Evolutionary conservation across 2,113 vertebrate genomes (phyloP), one percentile per base, ranked within the genome.

Genomic region (Isurus oxyrinchus): DNA sequence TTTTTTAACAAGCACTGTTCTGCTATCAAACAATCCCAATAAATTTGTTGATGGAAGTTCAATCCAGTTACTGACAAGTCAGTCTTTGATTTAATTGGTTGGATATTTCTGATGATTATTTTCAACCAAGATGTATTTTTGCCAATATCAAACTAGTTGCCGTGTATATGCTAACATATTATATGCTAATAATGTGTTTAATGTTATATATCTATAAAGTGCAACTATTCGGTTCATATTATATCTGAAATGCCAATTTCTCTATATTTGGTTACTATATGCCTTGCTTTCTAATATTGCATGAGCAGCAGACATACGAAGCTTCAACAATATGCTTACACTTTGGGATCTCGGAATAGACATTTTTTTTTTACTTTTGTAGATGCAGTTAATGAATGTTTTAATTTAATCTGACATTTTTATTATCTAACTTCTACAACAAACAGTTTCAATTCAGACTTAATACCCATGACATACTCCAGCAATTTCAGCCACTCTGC

Each of bases 401-500:
- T 57, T 31, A 90, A 53, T 95, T 72, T 72, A 72, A 53, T 95
- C 6, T 95, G 27, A 25, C 21, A 5, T 53, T 53, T 53, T 2
- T 21, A 31, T 95, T 69, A 11, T 93, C 90, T n/a, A 94, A 31
- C 7, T 72, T 61, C 66, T 72, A 72, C 44, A 23, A 27, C 40
- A 72, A 49, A 40, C 61, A 94, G 31, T 49, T 94, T 55, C 16
- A 44, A 94, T 76, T 59, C 31, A 61, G 49, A 76, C 59, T 93
- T 57, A 57, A 94, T 93, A 94, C 63, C 35, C 76, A 11, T 96
- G 97, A 98, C 99, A 97, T 97, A 99, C 99, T 99, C 98, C 88
- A 99, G 97, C 97, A 99, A 99, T 96, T 96, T 96, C 96, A 98
- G 98, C 99, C 99, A 99, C 97, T 98, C 99, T 35, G 97, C 97